Evolutionary conservation across 2,113 vertebrate species (phyloP), one percentile per base, ranked within the genome.

Genomic region (Triplophysa tibetana): DNA sequence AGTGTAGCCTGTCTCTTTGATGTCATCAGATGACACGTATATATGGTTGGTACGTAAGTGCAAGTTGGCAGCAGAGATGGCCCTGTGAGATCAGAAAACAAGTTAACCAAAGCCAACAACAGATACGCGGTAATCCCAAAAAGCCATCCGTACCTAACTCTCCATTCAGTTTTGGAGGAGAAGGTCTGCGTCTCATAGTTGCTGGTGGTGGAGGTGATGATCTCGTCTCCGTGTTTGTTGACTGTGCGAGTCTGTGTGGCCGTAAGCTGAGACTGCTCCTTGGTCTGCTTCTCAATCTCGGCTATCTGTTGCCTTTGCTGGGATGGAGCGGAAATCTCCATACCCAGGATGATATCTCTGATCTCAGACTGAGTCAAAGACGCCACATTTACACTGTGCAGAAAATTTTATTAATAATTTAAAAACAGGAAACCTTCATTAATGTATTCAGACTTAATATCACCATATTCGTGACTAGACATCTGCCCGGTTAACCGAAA

Each of bases 251-350:
- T 99, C 92, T 99, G 98, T 0, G 98, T 99, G 66, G 98, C 98
- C 0, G 98, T 99, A 79, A 99, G 95, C 82, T 99, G 98, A 0
- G 97, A 99, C 90, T 99, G 98, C 75, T 99, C 98, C 89, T 99
- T 99, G 79, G 97, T 99, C 89, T 99, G 98, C 89, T 99, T 99
- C 89, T 99, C 98, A 0, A 99, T 99, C 90, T 99, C 98, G 0
- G 98, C 98, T 10, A 99, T 99, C 88, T 99, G 98, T 90, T 99
- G 98, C n/a, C 98, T 93, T 91, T 99, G 98, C 89, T 99, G 98
- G 0, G 98, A 99, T 0, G 98, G 98, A 0, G 98, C 98, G 0
- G 98, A 99, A 86, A 99, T 99, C 91, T 99, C 98, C 98, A 99
- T 99, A 54, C 98, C 98, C 91, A 99, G 89, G 89, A 99, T 99